phyloP scores from a whole-genome alignment of 2,888 invertebrate genomes.

The Caenorhabditis drosophilae region DNA sequence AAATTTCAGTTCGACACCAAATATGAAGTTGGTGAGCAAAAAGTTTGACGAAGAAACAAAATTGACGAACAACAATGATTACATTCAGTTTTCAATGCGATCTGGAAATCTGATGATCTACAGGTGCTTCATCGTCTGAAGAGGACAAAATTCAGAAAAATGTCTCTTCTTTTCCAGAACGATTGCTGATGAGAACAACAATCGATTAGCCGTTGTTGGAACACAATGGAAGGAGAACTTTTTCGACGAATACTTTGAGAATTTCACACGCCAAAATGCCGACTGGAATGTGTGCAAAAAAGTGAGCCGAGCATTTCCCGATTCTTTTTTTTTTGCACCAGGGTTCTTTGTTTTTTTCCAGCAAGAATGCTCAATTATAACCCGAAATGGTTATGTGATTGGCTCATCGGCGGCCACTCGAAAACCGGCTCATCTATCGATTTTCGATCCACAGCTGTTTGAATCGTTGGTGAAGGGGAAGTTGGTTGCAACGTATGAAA shows the following conservation, averaged over 20 bases:
- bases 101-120: conserved; percentile 24
- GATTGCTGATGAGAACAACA: conserved; percentile 30
- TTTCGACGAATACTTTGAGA: conserved; percentile 46
- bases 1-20: conserved; percentile 36
- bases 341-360: conserved; percentile 8
- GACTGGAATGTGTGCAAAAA: conserved; percentile 34
- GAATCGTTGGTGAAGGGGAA: conserved; percentile 41
- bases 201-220: conserved; percentile 54
- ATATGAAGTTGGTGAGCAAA: conserved; percentile 39
- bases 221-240: conserved; percentile 54
- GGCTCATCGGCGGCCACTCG: conserved; percentile 31
- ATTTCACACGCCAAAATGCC: conserved; percentile 33
- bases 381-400: conserved; percentile 46
- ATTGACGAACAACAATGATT: conserved; percentile 34
- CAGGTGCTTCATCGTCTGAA: not conserved
- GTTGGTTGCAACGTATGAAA: conserved; percentile 38
- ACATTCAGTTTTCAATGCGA: conserved; percentile 26
- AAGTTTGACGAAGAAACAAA: conserved; percentile 47
- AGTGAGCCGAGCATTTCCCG: too few relatives aligned
- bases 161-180: conserved; percentile 17
- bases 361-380: conserved; percentile 51
- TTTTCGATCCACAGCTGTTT: conserved; percentile 53
- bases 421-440: conserved; percentile 32
- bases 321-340: not conserved
- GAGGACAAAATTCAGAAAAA: not conserved